Base-by-base conservation (phyloP, 2,888 invertebrate genomes). In the Listrodromus nycthemerus region DNA sequence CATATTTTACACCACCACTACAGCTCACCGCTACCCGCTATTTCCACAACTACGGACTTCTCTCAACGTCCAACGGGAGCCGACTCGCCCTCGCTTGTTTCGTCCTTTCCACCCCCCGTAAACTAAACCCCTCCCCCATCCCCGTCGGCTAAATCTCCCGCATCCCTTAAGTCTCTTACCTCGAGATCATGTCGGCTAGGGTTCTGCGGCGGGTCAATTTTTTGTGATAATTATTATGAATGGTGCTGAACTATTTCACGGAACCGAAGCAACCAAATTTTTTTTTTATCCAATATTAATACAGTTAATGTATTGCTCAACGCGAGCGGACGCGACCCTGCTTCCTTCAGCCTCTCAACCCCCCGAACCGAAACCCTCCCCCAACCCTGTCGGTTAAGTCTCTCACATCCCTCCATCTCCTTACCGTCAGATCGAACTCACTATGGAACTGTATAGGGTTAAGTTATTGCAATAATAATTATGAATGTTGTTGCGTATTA, bases 1-100 rank as follows among this genome's bases (percentile, higher is more conserved):
- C 92, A 92, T 92, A 92, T 92, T 92, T 92, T 92, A 92, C 92
- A 91, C 92, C 90, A 91, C 91, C 89, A 90, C 90, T 88, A 87
- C 89, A 87, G 84, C 55, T 67, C 41, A 79, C 70, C 45, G 30
- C 71, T 55, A 77, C 75, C 55, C 19, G 58, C 50, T 37, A 76
- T 27, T 50, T 73, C 76, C 66, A 77, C 74, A 69, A 77, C 69
- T 74, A 77, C 74, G 69, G 61, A 83, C 70, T 71, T 80, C 80
- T 65, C 71, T 65, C 83, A 76, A 84, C 84, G 78, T 80, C 52
- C 77, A 80, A 76, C 85, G 86, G 83, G 81, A 70, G 71, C 85
- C 81, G 85, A 88, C 85, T 88, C 86, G 80, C 77, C 83, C 84
- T 79, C 85, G 79, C 83, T 85, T 86, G 81, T 86, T 87, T 85